These are phyloP conservation scores for Torymus tubicola DNA, from an alignment of 2,888 invertebrate genomes.

Conservation along the genomic window DNA sequence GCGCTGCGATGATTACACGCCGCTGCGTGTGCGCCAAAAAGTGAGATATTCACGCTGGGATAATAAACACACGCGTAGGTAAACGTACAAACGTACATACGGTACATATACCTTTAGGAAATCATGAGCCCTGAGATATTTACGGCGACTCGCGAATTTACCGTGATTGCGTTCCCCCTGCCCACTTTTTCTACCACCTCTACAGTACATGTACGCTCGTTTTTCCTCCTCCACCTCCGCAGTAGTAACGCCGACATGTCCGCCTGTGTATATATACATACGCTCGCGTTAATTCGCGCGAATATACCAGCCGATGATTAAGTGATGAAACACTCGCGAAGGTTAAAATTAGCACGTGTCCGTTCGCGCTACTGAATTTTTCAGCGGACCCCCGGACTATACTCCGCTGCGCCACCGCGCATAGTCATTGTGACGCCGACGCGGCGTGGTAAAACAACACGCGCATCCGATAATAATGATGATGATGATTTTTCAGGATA, in stretches of 20 bases:
- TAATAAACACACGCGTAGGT: slow-evolving; percentile 6
- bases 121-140: slow-evolving; percentile 66
- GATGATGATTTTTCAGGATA: too few species aligned
- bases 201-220: background rate
- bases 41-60: slow-evolving; percentile 21
- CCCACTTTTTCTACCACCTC: background rate
- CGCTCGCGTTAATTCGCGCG: background rate
- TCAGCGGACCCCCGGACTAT: too few species aligned
- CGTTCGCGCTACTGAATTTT: too few species aligned
- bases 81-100: slow-evolving; percentile 14
- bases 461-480: too few species aligned
- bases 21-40: slow-evolving; percentile 13
- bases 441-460: too few species aligned
- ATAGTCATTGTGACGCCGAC: too few species aligned
- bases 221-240: background rate
- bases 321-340: slow-evolving; percentile 33
- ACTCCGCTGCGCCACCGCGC: too few species aligned
- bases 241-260: background rate
- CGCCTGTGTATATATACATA: background rate
- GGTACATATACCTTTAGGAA: slow-evolving; percentile 61
- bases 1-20: slow-evolving; percentile 24
- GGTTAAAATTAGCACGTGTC: slow-evolving; percentile 1
- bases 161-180: slow-evolving; percentile 66
- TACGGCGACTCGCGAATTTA: slow-evolving; percentile 67
- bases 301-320: slow-evolving; percentile 29